Evolutionary conservation across 2,888 invertebrate genomes (phyloP).

Genomic region (Lysandra coridon): DNA sequence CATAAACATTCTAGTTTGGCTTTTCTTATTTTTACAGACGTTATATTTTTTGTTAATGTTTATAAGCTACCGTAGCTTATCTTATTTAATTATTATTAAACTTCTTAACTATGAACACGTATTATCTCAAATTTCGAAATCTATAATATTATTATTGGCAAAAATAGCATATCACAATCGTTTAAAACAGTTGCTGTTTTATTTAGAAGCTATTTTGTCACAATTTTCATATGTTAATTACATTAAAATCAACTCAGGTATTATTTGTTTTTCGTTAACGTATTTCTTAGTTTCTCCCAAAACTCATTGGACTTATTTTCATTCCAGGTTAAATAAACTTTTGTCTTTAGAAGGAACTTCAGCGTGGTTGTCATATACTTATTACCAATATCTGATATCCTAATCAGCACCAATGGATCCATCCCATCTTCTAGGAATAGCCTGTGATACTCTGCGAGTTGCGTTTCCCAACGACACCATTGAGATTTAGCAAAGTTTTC

Average conservation of each 20-base stretch:
- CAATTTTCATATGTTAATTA: too few relatives aligned
- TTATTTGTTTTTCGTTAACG: conserved; percentile 47
- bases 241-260: not conserved
- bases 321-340: conserved; percentile 83
- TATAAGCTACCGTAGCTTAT: not conserved
- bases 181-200: too few relatives aligned
- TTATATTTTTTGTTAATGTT: not conserved
- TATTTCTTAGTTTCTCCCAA: conserved; percentile 66
- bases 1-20: not conserved
- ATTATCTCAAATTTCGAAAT: not conserved
- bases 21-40: not conserved
- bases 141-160: not conserved
- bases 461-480: conserved; percentile 87
- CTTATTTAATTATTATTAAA: too few relatives aligned
- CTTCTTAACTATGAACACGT: not conserved
- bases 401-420: conserved; percentile 82
- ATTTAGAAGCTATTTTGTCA: too few relatives aligned
- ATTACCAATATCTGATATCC: conserved; percentile 80
- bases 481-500: conserved; percentile 85
- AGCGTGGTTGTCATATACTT: conserved; percentile 81
- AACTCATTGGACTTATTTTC: conserved; percentile 66
- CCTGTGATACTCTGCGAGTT: conserved; percentile 83
- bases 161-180: too few relatives aligned
- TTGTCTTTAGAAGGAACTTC: conserved; percentile 82
- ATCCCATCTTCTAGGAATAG: conserved; percentile 81